Evolutionary conservation across 2,113 vertebrate species (phyloP).

Genomic region (Herpailurus yagouaroundi): DNA sequence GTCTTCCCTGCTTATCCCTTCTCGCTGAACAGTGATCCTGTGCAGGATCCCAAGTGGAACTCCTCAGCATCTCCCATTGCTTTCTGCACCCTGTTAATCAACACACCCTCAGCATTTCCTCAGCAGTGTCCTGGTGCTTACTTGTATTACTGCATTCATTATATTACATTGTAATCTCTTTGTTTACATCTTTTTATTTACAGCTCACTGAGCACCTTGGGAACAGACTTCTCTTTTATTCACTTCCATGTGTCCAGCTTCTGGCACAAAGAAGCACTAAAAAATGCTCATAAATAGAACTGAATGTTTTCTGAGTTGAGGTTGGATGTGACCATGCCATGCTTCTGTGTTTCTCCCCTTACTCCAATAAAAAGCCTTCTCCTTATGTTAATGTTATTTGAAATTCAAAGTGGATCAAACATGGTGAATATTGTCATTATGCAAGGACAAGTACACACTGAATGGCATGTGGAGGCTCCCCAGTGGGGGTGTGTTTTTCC

Average conservation of each 20-base stretch:
- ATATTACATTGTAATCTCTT: background rate
- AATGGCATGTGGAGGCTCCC: background rate
- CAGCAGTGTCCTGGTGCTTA: background rate
- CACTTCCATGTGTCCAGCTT: constrained; percentile 28
- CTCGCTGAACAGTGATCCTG: background rate
- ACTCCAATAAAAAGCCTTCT: background rate
- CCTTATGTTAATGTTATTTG: constrained; percentile 17
- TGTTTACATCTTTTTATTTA: constrained; percentile 51
- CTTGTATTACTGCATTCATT: background rate
- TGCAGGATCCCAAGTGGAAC: background rate
- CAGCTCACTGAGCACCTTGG: constrained; percentile 15
- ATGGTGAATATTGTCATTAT: background rate
- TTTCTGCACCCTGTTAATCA: background rate
- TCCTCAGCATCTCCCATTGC: background rate
- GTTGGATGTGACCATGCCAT: background rate
- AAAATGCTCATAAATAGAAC: background rate
- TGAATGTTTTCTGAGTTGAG: constrained; percentile 38
- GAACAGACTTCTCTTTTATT: constrained; percentile 43
- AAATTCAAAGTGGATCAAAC: constrained; percentile 40
- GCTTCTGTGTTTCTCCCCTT: background rate
- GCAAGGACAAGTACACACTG: background rate
- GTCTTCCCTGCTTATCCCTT: background rate
- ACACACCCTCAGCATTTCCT: background rate
- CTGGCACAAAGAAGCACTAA: background rate
- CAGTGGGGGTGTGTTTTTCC: background rate